Evolutionary conservation across 2,888 invertebrate species (phyloP).

Genomic region (Drosophila neotestacea): DNA sequence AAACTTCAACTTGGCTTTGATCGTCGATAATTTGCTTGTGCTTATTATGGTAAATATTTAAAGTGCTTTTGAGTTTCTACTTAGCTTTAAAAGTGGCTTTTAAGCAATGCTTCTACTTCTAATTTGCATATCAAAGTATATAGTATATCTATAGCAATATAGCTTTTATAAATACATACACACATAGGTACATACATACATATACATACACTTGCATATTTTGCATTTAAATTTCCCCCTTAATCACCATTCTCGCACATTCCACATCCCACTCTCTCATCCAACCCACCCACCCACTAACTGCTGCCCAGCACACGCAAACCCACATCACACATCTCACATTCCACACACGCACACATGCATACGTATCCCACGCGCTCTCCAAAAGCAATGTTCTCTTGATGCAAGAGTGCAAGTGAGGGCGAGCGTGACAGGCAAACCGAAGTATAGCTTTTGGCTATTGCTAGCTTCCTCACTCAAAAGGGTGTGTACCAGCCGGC

Average conservation of each 20-base stretch:
- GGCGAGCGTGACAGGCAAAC: not conserved
- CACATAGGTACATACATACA: conserved; percentile 1
- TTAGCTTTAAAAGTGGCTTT: conserved; percentile 32
- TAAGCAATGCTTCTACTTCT: conserved; percentile 48
- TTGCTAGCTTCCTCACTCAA: conserved; percentile 48
- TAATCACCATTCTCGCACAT: conserved; percentile 4
- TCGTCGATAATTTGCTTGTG: conserved; percentile 12
- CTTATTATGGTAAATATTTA: conserved; percentile 20
- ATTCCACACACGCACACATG: not conserved
- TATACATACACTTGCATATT: conserved; percentile 43
- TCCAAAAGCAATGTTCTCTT: conserved; percentile 10
- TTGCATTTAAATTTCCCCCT: conserved; percentile 19
- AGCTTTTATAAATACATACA: not conserved
- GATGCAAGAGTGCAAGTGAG: not conserved
- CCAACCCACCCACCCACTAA: conserved; percentile 1
- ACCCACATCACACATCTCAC: conserved; percentile 7
- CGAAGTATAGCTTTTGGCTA: conserved; percentile 1
- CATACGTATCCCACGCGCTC: not conserved
- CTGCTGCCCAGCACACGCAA: conserved; percentile 3
- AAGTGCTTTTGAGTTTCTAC: conserved; percentile 30
- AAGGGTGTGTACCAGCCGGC: conserved; percentile 70
- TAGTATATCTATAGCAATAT: conserved; percentile 11
- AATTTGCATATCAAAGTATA: conserved; percentile 57
- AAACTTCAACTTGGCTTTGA: conserved; percentile 6
- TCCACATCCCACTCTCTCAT: not conserved